Evolutionary conservation across 2,888 invertebrate genomes (phyloP).

Genomic region (Leptothorax acervorum): DNA sequence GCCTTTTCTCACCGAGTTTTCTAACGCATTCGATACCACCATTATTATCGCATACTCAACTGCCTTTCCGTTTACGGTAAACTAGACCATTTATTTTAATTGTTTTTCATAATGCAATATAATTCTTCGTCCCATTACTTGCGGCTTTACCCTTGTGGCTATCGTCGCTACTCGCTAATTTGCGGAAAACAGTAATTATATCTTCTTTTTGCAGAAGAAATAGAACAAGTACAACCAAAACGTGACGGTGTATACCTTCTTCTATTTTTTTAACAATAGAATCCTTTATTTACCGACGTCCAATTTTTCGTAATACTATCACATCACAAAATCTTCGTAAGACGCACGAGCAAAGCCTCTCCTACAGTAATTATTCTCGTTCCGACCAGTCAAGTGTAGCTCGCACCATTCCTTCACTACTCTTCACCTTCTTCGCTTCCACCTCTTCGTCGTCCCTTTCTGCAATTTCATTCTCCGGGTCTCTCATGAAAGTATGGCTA

Average conservation of each 20-base stretch:
- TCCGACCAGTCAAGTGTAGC: slow-evolving; percentile 66
- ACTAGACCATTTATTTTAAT: slow-evolving; percentile 35
- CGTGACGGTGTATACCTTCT: neutral
- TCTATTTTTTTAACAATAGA: slow-evolving; percentile 2
- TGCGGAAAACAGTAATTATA: slow-evolving; percentile 40
- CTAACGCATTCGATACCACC: slow-evolving; percentile 6
- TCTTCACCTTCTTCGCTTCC: slow-evolving; percentile 55
- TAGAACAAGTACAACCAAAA: neutral
- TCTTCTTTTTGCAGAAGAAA: slow-evolving; percentile 26
- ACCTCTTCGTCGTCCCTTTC: slow-evolving; percentile 35
- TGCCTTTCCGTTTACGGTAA: neutral
- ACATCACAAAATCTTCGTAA: slow-evolving; percentile 75
- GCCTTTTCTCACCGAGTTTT: slow-evolving; percentile 72
- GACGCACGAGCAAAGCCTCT: slow-evolving; percentile 73
- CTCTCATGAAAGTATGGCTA: slow-evolving; percentile 64
- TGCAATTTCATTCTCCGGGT: slow-evolving; percentile 45
- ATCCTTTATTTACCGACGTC: slow-evolving; percentile 22
- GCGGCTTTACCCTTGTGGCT: slow-evolving; percentile 16
- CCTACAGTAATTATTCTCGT: slow-evolving; percentile 78
- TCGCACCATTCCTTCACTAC: slow-evolving; percentile 64
- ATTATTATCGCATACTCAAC: slow-evolving; percentile 30
- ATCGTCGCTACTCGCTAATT: slow-evolving; percentile 44
- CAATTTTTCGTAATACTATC: slow-evolving; percentile 72
- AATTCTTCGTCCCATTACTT: slow-evolving; percentile 32
- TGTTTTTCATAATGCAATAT: slow-evolving; percentile 38